Evolutionary conservation across 1,140 invertebrate species (phyloP), one percentile per base, ranked within the genome.

Genomic region (Colletes latitarsis): DNA sequence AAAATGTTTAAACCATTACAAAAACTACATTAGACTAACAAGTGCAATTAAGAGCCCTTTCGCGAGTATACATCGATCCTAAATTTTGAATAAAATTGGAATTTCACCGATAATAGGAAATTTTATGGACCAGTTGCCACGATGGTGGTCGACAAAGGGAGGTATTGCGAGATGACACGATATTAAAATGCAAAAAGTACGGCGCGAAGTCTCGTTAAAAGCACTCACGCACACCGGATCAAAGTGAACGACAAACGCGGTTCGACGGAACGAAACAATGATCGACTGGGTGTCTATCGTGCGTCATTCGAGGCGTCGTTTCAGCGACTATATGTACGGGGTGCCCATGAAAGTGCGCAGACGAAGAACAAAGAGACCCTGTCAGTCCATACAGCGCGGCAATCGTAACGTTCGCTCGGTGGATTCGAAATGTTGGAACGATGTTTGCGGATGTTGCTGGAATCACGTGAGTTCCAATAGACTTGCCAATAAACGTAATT

Each of bases 271-370:
- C 41, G 68, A 69, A 57, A 86, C 77, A 69, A 97, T 97, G 96
- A 96, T 97, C 86, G 96, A 97, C 93, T 97, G 96, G 96, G 96
- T 97, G 78, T 96, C 96, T 78, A 96, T 96, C 77, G 96, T 96
- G 49, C 94, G 96, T 71, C 95, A 96, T 86, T 96, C 96, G 57
- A 92, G 95, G 43, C 94, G 96, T 53, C 94, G 96, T 49, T 96
- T 97, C 90, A 96, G 96, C 77, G 96, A 95, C 91, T 96, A 96
- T 89, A 95, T 96, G 90, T 95, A 95, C 88, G 93, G 94, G 15
- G 95, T 95, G 57, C 96, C 96, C 12, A 93, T 93, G 64, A 95
- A 95, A 92, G 94, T 96, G 80, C 93, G 95, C 84, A 94, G 94
- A 84, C 92, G 95, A 80, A 93, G 94, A 83, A 89, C 64, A 82